Conservation (phyloP, 1,140 invertebrate genomes). For the Drosophila biarmipes region DNA sequence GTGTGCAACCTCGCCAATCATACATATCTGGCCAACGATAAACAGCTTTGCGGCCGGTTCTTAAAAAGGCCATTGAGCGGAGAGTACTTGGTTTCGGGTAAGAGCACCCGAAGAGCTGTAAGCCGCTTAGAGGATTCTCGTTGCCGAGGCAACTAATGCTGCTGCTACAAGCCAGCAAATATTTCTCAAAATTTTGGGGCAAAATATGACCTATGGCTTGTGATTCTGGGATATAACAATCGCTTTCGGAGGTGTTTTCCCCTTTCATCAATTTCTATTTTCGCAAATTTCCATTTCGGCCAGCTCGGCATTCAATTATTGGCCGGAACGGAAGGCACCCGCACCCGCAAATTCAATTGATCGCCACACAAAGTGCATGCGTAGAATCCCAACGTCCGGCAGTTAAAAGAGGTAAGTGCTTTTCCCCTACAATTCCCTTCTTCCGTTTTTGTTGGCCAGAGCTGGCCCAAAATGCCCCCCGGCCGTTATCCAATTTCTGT, state of each 20-base stretch:
- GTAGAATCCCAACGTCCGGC: constrained; percentile 10
- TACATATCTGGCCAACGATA: constrained; percentile 13
- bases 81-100: background rate
- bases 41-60: constrained; percentile 34
- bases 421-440: constrained; percentile 11
- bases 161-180: background rate
- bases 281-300: constrained; percentile 35
- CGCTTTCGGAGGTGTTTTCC: background rate
- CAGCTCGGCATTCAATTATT: constrained; percentile 32
- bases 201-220: background rate
- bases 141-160: constrained; percentile 8
- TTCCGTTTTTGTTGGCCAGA: background rate
- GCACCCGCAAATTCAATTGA: constrained; percentile 55
- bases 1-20: constrained; percentile 7
- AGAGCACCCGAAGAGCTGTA: constrained; percentile 22
- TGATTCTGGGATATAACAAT: background rate
- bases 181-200: background rate
- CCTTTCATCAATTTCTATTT: constrained; percentile 2
- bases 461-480: constrained; percentile 29
- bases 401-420: constrained; percentile 69
- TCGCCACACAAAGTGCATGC: constrained; percentile 45
- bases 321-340: constrained; percentile 34
- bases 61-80: constrained; percentile 17
- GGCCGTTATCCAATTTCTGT: constrained; percentile 75
- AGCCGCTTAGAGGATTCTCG: constrained; percentile 14